Percentiles rank a stretch among this genome's conserved stretches.
These are phyloP conservation scores for Melanotaenia trifasciata DNA, from an alignment of 2,797 vertebrate genomes.

Conservation along the genomic window DNA sequence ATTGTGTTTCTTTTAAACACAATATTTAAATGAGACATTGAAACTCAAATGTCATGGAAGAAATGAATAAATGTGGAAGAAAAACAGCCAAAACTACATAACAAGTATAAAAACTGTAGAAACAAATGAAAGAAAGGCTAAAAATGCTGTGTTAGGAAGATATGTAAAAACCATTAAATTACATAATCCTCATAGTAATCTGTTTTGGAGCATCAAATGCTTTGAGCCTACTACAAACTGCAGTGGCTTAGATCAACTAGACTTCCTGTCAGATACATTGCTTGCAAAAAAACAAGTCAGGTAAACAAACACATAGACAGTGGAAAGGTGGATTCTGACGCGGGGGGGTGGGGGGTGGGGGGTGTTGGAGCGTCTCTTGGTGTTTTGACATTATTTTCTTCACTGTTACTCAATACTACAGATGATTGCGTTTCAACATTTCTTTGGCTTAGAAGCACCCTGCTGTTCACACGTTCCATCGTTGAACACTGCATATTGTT, in stretches of 20 bases:
- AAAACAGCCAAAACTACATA: background rate
- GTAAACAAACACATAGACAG: slow-evolving; percentile 7
- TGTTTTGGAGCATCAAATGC: background rate
- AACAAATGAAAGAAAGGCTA: background rate
- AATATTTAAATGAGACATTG: background rate
- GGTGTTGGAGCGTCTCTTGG: slow-evolving; percentile 14
- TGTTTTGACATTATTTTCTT: slow-evolving; percentile 16
- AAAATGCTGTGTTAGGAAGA: background rate
- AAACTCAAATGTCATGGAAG: background rate
- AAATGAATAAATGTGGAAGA: background rate
- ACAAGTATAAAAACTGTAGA: background rate
- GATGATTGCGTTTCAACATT: slow-evolving; percentile 8
- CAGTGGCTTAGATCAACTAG: slow-evolving; percentile 9
- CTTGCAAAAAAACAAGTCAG: slow-evolving; percentile 3
- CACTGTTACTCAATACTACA: slow-evolving; percentile 13
- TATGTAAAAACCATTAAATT: background rate
- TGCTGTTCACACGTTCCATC: slow-evolving; percentile 14
- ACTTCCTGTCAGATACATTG: slow-evolving; percentile 9
- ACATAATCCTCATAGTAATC: background rate
- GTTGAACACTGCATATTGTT: background rate
- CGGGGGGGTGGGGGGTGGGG: slow-evolving; percentile 14
- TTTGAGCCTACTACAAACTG: slow-evolving; percentile 9
- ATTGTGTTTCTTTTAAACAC: background rate
- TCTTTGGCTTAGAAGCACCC: slow-evolving; percentile 3
- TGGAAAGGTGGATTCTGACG: slow-evolving; percentile 13